Base-by-base conservation (phyloP, 2,113 vertebrate genomes). In the Garra rufa region DNA sequence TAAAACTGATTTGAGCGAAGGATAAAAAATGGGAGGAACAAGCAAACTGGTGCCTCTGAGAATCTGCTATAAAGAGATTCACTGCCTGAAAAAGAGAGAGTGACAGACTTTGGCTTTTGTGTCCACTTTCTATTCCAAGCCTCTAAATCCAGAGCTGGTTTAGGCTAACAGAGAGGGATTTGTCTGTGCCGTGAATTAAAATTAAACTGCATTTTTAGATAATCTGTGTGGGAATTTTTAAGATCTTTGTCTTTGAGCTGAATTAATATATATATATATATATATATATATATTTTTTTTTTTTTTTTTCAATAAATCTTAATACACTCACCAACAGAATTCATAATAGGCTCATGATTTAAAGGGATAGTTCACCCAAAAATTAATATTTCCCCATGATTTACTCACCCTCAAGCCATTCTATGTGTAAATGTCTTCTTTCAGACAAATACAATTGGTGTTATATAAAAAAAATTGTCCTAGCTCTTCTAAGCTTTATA, bases 181-280 rank as follows among this genome's bases (percentile, higher is more conserved):
- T 61, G 69, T 74, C 52, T 73, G 34, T 1, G 26, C 55, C 21
- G 6, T 48, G 55, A 63, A n/a, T n/a, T n/a, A n/a, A n/a, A n/a
- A 76, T 48, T 63, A 38, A 46, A 38, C 9, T 57, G 46, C n/a
- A 24, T 52, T 82, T 55, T 17, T 41, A 1, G 65, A 24, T 82
- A 43, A 75, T 74, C 70, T 75, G 50, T 59, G 76, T 76, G 81
- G 70, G 70, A 46, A 74, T 61, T 75, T 83, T 50, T 48, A 17
- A 83, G 7, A 69, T 63, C 11, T 8, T 44, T 44, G 69, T n/a
- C 21, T 24, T 43, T 14, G 17, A 38, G 15, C 52, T 57, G 14
- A 59, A 28, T 57, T 43, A 1, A 26, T 55, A 26, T 55, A n/a
- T n/a, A n/a, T n/a, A n/a, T n/a, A n/a, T n/a, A n/a, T n/a, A n/a